Conservation (phyloP, 2,797 vertebrate species). For the Falco columbarius region DNA sequence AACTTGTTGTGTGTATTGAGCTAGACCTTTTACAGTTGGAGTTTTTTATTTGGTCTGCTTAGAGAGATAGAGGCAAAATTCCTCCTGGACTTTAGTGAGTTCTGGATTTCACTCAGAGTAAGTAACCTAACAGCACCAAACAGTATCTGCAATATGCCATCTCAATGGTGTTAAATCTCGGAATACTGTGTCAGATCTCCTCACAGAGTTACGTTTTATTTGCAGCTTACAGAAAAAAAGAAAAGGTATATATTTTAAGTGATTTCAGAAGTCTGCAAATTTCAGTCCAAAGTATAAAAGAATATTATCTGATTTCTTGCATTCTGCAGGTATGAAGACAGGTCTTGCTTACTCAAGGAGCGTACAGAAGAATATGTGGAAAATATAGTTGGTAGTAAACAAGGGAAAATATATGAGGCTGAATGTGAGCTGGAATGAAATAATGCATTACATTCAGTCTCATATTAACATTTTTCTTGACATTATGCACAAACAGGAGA, state of each 20-base stretch:
- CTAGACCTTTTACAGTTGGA: background rate
- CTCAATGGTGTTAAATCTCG: background rate
- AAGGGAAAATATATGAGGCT: background rate
- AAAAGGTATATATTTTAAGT: background rate
- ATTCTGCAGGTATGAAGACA: background rate
- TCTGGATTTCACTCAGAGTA: background rate
- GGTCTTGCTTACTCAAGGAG: background rate
- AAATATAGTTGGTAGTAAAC: background rate
- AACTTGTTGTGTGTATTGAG: background rate
- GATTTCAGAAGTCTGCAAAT: background rate
- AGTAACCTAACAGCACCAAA: background rate
- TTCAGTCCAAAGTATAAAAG: background rate
- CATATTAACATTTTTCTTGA: background rate
- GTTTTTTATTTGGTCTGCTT: background rate
- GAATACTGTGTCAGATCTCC: background rate
- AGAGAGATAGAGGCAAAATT: background rate
- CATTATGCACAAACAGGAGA: background rate
- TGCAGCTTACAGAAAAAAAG: background rate
- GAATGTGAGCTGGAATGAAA: background rate
- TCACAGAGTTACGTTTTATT: background rate
- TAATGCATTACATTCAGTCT: background rate
- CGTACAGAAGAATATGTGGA: background rate
- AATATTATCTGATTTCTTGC: background rate
- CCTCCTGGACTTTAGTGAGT: background rate
- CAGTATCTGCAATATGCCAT: background rate